Base-by-base conservation (phyloP, 1,140 invertebrate genomes). In the Trichoplusia ni region DNA sequence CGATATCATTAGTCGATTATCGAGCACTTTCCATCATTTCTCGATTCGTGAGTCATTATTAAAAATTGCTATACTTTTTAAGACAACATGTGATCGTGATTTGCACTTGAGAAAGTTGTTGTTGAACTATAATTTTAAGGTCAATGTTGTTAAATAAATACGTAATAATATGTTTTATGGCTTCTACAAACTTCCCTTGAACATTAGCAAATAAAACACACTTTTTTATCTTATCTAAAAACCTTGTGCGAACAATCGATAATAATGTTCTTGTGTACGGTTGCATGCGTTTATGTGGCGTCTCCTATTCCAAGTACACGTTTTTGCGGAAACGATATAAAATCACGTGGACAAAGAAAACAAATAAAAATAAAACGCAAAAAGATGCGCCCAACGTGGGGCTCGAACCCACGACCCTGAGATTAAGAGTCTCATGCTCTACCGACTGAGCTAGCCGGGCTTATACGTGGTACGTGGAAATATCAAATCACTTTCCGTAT, bases 341-440 rank as follows among this genome's bases (percentile, higher is more conserved):
- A 11, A 18, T 35, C 21, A 14, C 23, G 6, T 2, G 33, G 19
- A 7, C 8, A 2, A 5, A 5, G 9, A 9, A 23, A 4, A 54
- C 14, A 25, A 37, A 38, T 14, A 25, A 21, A 14, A 13, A 4
- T 1, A 11, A 29, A 40, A 13, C 46, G n/a, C 54, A 58, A 58
- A 58, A 58, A 58, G 37, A 19, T 79, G 38, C 94, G 94, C 95
- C 95, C 95, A 95, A 96, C 94, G 95, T 95, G 94, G 95, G 95
- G 94, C 95, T 96, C 95, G 95, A 96, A 96, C 95, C 95, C 94
- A 95, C 95, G 94, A 95, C 95, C 95, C 95, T 95, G 95, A 95
- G 95, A 95, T 96, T 96, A 96, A 96, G 94, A 96, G 95, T 95
- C 95, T 95, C 95, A 95, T 96, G 95, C 95, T 96, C 95, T 95